Evolutionary conservation across 2,888 invertebrate genomes (phyloP).

Genomic region (Aricia artaxerxes): DNA sequence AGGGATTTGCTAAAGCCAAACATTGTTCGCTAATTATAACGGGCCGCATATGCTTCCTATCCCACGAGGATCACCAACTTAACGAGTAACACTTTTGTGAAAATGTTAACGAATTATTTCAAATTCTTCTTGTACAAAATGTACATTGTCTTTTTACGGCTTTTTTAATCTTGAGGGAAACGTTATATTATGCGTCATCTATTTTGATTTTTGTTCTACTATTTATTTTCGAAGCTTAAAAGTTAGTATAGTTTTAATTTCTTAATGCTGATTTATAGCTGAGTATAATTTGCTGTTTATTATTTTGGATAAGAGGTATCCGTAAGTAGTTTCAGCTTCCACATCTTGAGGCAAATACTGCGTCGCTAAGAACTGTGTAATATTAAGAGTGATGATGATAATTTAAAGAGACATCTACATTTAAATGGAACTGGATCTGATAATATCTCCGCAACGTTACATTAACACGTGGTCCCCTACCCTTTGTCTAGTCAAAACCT

Average conservation of each 20-base stretch:
- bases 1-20: conserved; percentile 80
- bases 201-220: not conserved
- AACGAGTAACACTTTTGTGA: conserved; percentile 55
- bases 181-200: not conserved
- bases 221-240: not conserved
- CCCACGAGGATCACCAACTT: conserved; percentile 74
- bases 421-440: conserved; percentile 13
- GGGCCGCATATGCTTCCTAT: conserved; percentile 69
- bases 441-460: conserved; percentile 30
- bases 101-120: conserved; percentile 15
- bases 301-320: no score
- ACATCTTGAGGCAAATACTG: not conserved
- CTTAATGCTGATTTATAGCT: no score
- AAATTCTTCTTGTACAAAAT: not conserved
- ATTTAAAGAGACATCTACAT: conserved; percentile 11
- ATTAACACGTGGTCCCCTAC: conserved; percentile 67
- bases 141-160: not conserved
- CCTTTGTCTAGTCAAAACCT: conserved; percentile 70
- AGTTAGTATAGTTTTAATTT: no score
- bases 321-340: not conserved
- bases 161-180: not conserved
- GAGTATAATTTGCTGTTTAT: no score
- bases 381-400: not conserved
- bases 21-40: conserved; percentile 81
- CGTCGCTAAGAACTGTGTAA: no score